phyloP scores from a whole-genome alignment of 2,888 invertebrate species.

The Fragum sueziense region DNA sequence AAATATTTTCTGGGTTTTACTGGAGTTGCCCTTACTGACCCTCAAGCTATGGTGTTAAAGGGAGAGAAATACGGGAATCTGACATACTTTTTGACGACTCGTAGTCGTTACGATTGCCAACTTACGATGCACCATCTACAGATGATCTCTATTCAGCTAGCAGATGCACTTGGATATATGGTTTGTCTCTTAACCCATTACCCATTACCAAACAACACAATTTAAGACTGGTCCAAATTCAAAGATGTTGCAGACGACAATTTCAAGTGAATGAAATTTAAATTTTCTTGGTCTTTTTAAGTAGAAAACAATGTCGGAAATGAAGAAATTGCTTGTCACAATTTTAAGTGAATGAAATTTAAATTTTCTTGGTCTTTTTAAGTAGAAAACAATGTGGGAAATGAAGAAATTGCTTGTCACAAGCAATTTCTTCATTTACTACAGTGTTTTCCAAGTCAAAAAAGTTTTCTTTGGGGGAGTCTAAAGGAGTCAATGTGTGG shows the following conservation, averaged over 20 bases:
- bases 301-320: slow-evolving; percentile 1
- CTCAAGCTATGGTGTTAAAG: slow-evolving; percentile 29
- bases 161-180: slow-evolving; percentile 36
- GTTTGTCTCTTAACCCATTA: slow-evolving; percentile 13
- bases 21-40: slow-evolving; percentile 6
- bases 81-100: slow-evolving; percentile 16
- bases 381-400: too few species aligned
- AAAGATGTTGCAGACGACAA: not conserved
- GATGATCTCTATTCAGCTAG: slow-evolving; percentile 20
- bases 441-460: too few species aligned
- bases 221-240: too few species aligned
- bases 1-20: slow-evolving; percentile 31
- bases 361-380: too few species aligned
- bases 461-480: too few species aligned
- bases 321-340: not conserved
- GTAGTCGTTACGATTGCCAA: slow-evolving; percentile 9
- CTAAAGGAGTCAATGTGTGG: too few species aligned
- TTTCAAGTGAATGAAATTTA: too few species aligned
- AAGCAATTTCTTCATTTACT: too few species aligned
- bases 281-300: too few species aligned
- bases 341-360: too few species aligned
- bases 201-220: too few species aligned
- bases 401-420: too few species aligned
- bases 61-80: slow-evolving; percentile 29
- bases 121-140: slow-evolving; percentile 30